Evolutionary conservation across 2,888 invertebrate genomes (phyloP).

Genomic region (Epicampocera succincta): DNA sequence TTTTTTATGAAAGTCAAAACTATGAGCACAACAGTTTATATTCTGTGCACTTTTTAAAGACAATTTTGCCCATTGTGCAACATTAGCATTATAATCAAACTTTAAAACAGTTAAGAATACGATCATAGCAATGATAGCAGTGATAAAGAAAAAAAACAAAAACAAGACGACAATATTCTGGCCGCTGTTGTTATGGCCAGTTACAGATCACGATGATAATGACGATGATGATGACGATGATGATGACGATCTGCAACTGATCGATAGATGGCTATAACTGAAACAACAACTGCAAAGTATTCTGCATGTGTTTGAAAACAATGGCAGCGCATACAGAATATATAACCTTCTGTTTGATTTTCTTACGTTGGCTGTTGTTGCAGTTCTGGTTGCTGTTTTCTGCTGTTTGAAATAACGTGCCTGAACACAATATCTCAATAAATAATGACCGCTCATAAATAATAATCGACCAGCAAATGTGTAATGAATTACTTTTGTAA

Average conservation of each 20-base stretch:
- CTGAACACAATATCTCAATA: conserved; percentile 78
- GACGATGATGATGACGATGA: too few species aligned
- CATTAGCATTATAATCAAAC: conserved; percentile 29
- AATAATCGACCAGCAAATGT: conserved; percentile 78
- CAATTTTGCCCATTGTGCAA: too few species aligned
- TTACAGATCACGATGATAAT: conserved; percentile 64
- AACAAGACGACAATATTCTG: conserved; percentile 49
- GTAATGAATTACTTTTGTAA: conserved; percentile 73
- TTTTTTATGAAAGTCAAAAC: too few species aligned
- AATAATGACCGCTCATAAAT: conserved; percentile 79
- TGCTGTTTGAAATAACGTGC: conserved; percentile 71
- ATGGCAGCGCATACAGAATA: conserved; percentile 24
- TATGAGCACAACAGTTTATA: too few species aligned
- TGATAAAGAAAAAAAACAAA: conserved; percentile 15
- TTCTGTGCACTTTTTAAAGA: too few species aligned
- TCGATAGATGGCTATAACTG: conserved; percentile 70
- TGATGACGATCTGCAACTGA: conserved; percentile 72
- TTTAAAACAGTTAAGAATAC: conserved; percentile 48
- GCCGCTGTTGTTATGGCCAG: conserved; percentile 50
- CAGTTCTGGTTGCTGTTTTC: conserved; percentile 37
- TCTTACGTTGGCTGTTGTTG: conserved; percentile 12
- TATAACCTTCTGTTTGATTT: conserved; percentile 63
- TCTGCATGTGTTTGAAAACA: conserved; percentile 59
- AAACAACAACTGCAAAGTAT: conserved; percentile 51
- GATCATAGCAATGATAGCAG: conserved; percentile 39